phyloP scores from a whole-genome alignment of 2,888 invertebrate genomes.

The Callosobruchus maculatus region DNA sequence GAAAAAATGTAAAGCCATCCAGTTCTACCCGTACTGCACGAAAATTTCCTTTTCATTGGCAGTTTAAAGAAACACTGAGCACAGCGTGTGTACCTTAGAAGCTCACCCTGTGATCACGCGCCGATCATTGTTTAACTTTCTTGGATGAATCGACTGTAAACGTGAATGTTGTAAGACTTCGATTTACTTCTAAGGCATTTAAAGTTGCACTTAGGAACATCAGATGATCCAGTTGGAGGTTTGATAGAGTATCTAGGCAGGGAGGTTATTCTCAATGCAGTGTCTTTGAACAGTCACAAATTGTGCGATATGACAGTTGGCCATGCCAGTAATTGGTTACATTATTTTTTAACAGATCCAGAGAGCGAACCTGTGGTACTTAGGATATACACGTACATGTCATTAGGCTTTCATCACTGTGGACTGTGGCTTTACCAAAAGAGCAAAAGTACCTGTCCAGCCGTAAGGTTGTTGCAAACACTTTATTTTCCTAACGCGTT shows the following conservation, averaged over 20 bases:
- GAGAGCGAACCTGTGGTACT: constrained; percentile 35
- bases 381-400: constrained; percentile 38
- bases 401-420: constrained; percentile 38
- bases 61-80: too few relatives aligned
- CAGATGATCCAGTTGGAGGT: constrained; percentile 34
- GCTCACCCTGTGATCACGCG: too few relatives aligned
- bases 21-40: too few relatives aligned
- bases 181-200: constrained; percentile 28
- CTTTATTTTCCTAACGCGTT: constrained; percentile 53
- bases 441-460: constrained; percentile 46
- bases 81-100: too few relatives aligned
- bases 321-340: constrained; percentile 34
- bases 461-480: constrained; percentile 51
- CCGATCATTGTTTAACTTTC: too few relatives aligned
- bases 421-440: constrained; percentile 39
- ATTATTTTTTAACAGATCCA: constrained; percentile 31
- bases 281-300: constrained; percentile 25
- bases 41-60: too few relatives aligned
- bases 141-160: too few relatives aligned
- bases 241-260: constrained; percentile 38
- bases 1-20: too few relatives aligned
- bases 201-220: constrained; percentile 20
- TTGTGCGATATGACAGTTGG: constrained; percentile 41
- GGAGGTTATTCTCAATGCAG: constrained; percentile 21
- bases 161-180: constrained; percentile 33